A percentile compares a stretch with the other conserved stretches of the same genome.
Conservation (phyloP, 2,888 invertebrate species). For the Phalera bucephala region DNA sequence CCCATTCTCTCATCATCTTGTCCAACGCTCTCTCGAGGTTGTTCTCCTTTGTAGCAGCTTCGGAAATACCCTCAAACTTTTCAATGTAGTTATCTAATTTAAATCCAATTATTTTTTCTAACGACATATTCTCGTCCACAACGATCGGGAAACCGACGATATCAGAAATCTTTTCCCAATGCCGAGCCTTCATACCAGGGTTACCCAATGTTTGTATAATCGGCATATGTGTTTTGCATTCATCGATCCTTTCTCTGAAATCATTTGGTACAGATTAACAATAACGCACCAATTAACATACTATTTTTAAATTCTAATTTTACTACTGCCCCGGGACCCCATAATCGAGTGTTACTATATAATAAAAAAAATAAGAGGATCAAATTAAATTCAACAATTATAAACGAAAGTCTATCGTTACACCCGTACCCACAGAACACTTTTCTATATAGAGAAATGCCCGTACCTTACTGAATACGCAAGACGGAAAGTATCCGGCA, state of each 20-base stretch:
- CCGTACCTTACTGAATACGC: conserved; percentile 84
- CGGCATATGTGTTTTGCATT: conserved; percentile 94
- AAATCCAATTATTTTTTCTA: conserved; percentile 94
- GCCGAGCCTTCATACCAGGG: conserved; percentile 95
- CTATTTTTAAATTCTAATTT: too few relatives aligned
- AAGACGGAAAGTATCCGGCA: conserved; percentile 88
- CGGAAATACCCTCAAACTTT: conserved; percentile 95
- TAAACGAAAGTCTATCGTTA: too few relatives aligned
- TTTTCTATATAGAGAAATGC: too few relatives aligned
- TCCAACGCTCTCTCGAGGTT: conserved; percentile 93
- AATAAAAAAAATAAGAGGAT: too few relatives aligned
- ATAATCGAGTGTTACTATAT: too few relatives aligned
- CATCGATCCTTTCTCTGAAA: conserved; percentile 88
- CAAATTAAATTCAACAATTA: too few relatives aligned
- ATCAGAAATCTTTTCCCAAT: conserved; percentile 97
- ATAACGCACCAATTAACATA: too few relatives aligned
- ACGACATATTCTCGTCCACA: conserved; percentile 90
- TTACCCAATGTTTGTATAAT: conserved; percentile 97
- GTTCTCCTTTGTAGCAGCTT: conserved; percentile 97
- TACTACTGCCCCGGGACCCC: too few relatives aligned
- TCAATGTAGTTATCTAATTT: conserved; percentile 93
- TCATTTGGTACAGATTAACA: not conserved
- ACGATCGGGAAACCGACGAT: conserved; percentile 96
- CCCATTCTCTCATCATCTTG: conserved; percentile 97
- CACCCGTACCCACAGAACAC: too few relatives aligned